Evolutionary conservation across 2,888 invertebrate species (phyloP), one percentile per base, ranked within the genome.

Genomic region (Mechanitis mazaeus): DNA sequence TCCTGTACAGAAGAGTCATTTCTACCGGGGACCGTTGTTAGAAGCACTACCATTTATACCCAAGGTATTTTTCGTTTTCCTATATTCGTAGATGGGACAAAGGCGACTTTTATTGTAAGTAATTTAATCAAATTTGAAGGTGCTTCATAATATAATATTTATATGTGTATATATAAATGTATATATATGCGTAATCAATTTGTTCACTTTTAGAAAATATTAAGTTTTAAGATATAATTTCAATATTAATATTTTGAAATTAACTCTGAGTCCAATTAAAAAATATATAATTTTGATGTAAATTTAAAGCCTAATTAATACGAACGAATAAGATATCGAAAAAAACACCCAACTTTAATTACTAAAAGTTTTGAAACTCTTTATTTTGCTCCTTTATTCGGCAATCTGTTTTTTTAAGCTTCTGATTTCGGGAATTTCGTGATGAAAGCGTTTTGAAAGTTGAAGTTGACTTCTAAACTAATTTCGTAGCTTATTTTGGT

Each of bases 41-140:
- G 97, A 97, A 75, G 94, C 95, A 47, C 91, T 98, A 74, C 96
- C 96, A 56, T 93, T 93, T 75, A 96, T 98, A 78, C 98, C 98
- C 31, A 68, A 68, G 68, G 68, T 68, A 67, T 50, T 50, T 50
- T 6, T 50, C 1, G 50, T 12, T 42, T 35, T 12, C 46, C 50
- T 33, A 9, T 45, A 45, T 54, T 50, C n/a, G 5, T 55, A 47
- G 5, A 35, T 33, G n/a, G 55, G n/a, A 12, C 28, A 28, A 50
- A 11, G 7, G 50, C 50, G 50, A 50, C 31, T 50, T 28, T 50
- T 50, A 31, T 3, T 50, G 50, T 50, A 31, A 50, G 50, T 50
- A 50, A 7, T 20, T 12, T 35, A 35, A 5, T 6, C 20, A 20
- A 12, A 54, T 28, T 45, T 45, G 33, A 54, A 50, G 33, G 33